A percentile compares a stretch with the other conserved stretches of the same genome.
Conservation (phyloP, 2,888 invertebrate species). For the Tridacna gigas region DNA sequence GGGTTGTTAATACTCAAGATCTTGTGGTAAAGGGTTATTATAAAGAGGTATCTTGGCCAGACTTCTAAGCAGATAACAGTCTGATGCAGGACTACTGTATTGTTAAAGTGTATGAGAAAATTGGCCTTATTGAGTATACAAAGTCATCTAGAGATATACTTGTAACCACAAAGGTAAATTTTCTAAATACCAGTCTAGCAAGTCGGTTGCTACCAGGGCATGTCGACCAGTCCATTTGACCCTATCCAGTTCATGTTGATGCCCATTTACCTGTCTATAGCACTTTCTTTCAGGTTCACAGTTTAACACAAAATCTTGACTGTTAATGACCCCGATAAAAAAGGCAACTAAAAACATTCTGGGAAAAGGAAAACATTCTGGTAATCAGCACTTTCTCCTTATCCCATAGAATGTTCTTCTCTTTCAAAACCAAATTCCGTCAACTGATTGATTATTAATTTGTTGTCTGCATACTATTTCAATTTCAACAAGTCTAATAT, state of each 20-base stretch:
- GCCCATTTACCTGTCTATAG: too few relatives aligned
- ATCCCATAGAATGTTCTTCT: not conserved
- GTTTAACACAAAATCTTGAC: too few relatives aligned
- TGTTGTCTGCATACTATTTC: too few relatives aligned
- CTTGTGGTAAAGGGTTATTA: too few relatives aligned
- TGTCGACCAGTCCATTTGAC: not conserved
- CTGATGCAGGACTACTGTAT: constrained; percentile 5
- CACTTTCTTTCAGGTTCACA: too few relatives aligned
- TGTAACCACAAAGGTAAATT: constrained; percentile 7
- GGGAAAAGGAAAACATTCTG: not conserved
- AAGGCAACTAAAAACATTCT: not conserved
- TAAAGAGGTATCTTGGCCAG: too few relatives aligned
- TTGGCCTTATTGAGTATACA: constrained; percentile 16
- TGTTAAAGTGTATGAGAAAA: constrained; percentile 12
- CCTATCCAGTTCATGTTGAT: too few relatives aligned
- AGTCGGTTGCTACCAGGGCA: constrained; percentile 1
- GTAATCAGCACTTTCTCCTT: not conserved
- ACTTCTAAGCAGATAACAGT: too few relatives aligned
- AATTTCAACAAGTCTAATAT: too few relatives aligned
- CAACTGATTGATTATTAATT: too few relatives aligned
- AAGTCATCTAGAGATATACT: not conserved
- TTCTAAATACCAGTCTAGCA: not conserved
- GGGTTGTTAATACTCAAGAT: too few relatives aligned
- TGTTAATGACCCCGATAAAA: too few relatives aligned
- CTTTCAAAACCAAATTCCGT: not conserved